phyloP scores from a whole-genome alignment of 2,888 invertebrate genomes.

The Agriopis aurantiaria region DNA sequence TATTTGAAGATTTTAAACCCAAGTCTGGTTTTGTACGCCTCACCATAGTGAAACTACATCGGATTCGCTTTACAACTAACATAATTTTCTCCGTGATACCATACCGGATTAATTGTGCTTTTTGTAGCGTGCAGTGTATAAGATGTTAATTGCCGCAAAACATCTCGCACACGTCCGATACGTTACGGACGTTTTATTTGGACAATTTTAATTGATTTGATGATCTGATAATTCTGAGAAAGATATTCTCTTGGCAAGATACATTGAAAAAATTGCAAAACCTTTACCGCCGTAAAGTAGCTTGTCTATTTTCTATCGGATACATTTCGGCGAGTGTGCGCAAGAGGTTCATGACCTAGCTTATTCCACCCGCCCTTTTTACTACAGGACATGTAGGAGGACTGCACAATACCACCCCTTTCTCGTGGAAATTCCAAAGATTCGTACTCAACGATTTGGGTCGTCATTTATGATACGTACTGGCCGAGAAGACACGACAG shows the following conservation, averaged over 20 bases:
- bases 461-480: no score
- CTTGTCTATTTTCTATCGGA: no score
- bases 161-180: slow-evolving; percentile 27
- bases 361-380: no score
- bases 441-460: no score
- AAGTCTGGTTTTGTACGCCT: slow-evolving; percentile 1
- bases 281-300: no score
- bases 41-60: slow-evolving; percentile 13
- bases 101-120: slow-evolving; percentile 36
- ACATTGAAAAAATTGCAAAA: no score
- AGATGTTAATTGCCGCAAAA: slow-evolving; percentile 42
- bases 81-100: slow-evolving; percentile 34
- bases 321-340: no score
- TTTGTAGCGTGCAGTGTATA: slow-evolving; percentile 39
- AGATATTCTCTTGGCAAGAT: neutral
- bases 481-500: no score
- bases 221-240: slow-evolving; percentile 5
- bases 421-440: no score
- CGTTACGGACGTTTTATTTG: slow-evolving; percentile 18
- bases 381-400: no score
- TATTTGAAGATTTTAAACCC: neutral
- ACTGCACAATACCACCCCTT: no score
- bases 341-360: no score
- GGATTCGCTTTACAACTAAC: slow-evolving; percentile 28
- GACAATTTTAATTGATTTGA: slow-evolving; percentile 16